These are phyloP conservation scores for Crypturellus tataupa DNA, from an alignment of 2,797 vertebrate genomes.

Conservation along the genomic window DNA sequence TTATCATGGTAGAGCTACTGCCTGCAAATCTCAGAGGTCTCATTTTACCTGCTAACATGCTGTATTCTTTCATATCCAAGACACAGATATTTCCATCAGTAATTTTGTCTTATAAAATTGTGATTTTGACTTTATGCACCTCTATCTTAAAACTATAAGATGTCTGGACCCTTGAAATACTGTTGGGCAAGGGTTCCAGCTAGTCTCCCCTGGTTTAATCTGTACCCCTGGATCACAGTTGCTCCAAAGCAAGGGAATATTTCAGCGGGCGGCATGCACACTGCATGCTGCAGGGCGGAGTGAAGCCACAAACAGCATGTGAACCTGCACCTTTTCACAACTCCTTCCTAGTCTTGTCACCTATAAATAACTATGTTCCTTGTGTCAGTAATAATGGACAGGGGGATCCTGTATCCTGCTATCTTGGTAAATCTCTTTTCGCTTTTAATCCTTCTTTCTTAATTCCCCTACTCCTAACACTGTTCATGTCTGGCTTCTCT, in stretches of 20 bases:
- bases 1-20: background rate
- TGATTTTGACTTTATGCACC: background rate
- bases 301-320: background rate
- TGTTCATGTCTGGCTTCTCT: background rate
- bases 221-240: accelerated
- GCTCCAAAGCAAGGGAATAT: background rate
- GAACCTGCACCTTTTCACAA: background rate
- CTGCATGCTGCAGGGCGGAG: background rate
- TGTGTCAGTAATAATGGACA: background rate
- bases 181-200: background rate
- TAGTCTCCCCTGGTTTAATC: background rate
- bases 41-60: background rate
- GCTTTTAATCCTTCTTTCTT: background rate
- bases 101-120: background rate
- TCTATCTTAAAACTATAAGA: background rate
- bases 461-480: background rate
- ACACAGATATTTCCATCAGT: background rate
- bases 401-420: background rate
- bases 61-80: background rate
- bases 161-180: background rate
- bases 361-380: background rate
- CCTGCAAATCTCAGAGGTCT: background rate
- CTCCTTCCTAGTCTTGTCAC: background rate
- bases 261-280: background rate
- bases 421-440: background rate